phyloP scores from a whole-genome alignment of 2,888 invertebrate species.

The Temnothorax ravouxi region DNA sequence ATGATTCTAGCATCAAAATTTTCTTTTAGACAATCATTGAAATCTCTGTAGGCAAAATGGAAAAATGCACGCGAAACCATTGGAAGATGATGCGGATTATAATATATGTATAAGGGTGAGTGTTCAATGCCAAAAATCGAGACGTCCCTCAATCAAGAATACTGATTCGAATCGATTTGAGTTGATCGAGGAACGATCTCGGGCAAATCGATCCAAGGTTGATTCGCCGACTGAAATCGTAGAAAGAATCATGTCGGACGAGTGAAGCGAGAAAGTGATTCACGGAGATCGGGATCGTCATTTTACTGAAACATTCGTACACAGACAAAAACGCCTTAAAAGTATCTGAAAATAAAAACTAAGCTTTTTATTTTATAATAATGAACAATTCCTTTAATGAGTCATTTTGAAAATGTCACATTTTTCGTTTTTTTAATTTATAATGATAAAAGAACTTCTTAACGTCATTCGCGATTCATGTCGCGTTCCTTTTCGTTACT shows the following conservation, averaged over 20 bases:
- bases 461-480: constrained; percentile 76
- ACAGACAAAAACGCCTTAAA: constrained; percentile 63
- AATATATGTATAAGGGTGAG: constrained; percentile 26
- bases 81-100: constrained; percentile 9
- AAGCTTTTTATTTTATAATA: constrained; percentile 45
- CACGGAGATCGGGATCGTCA: constrained; percentile 71
- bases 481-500: constrained; percentile 77
- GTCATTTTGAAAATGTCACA: neutral
- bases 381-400: constrained; percentile 26
- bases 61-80: constrained; percentile 1
- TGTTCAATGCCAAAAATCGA: constrained; percentile 66
- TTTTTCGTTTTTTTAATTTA: constrained; percentile 15
- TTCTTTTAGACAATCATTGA: neutral
- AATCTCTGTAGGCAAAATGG: constrained; percentile 16
- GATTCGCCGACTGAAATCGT: constrained; percentile 67
- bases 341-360: constrained; percentile 57
- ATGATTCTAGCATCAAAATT: neutral
- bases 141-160: constrained; percentile 67
- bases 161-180: constrained; percentile 72
- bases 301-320: constrained; percentile 77
- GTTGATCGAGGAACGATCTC: constrained; percentile 72
- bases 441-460: constrained; percentile 8
- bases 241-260: constrained; percentile 70
- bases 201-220: constrained; percentile 70
- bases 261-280: constrained; percentile 79